Percentiles rank a stretch among this genome's conserved stretches.
Evolutionary conservation across 2,797 vertebrate species (phyloP).

Genomic region (Kryptolebias ocellatus): DNA sequence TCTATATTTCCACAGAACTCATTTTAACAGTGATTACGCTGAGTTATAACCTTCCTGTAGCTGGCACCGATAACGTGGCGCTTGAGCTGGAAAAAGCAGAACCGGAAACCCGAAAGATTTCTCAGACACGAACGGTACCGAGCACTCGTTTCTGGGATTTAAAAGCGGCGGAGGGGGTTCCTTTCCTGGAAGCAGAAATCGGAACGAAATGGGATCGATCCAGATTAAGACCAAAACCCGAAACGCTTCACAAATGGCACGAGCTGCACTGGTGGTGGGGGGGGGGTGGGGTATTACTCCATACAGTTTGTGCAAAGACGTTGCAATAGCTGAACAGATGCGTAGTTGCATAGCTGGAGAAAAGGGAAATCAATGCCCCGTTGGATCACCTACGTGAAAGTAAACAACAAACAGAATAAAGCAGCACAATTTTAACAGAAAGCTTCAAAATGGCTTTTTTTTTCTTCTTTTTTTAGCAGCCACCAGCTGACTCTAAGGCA

Average conservation of each 20-base stretch:
- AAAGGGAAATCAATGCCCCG: constrained; percentile 59
- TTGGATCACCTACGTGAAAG: constrained; percentile 39
- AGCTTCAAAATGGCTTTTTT: constrained; percentile 58
- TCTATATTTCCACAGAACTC: constrained; percentile 28
- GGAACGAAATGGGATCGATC: background rate
- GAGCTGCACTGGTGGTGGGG: constrained; percentile 23
- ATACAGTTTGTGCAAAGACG: constrained; percentile 63
- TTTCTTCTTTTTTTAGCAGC: constrained; percentile 42
- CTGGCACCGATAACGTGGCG: constrained; percentile 20
- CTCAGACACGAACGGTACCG: constrained; percentile 11
- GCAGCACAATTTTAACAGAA: constrained; percentile 48
- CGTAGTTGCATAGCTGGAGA: constrained; percentile 73
- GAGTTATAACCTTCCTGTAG: constrained; percentile 30
- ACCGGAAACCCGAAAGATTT: constrained; percentile 20
- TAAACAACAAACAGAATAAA: constrained; percentile 46
- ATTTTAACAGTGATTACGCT: constrained; percentile 1
- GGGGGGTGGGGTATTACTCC: constrained; percentile 39
- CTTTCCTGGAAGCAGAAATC: constrained; percentile 14
- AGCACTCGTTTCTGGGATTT: constrained; percentile 9
- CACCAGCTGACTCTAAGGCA: constrained; percentile 74
- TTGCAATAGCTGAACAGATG: constrained; percentile 50
- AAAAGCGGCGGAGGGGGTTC: constrained; percentile 11
- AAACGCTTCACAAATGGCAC: constrained; percentile 40
- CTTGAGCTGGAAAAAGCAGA: constrained; percentile 24
- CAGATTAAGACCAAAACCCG: constrained; percentile 29